Base-by-base conservation (phyloP, 2,113 vertebrate genomes). In the Equus przewalskii region DNA sequence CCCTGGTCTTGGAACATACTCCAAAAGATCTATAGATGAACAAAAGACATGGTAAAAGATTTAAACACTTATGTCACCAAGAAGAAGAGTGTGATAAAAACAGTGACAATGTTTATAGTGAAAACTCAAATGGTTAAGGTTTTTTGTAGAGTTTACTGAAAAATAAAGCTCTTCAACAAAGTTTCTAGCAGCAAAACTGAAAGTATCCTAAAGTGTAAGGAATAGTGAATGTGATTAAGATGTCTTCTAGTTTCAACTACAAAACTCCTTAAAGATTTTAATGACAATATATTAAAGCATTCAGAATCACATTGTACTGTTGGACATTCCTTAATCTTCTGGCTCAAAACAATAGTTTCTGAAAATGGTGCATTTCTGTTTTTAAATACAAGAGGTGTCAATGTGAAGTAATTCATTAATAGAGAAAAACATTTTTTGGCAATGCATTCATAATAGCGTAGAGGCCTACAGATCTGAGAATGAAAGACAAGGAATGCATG, bases 141-240 rank as follows among this genome's bases (percentile, higher is more conserved):
- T 49, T 5, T 75, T 56, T 64, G 46, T 65, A 80, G 18, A 86
- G 30, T 94, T 96, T 81, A 87, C 65, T 81, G 88, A 82, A 91
- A 96, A 87, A 67, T 30, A 87, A 86, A 94, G 58, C 64, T 91
- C 64, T 96, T 80, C 64, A 86, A 86, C 80, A 79, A 93, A 83
- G 46, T 87, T 91, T 75, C 44, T 76, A 91, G 87, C 65, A 91
- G 92, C 58, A 87, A 85, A 94, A 75, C 26, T 41, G 65, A 64
- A 62, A 72, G 73, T 58, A 81, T 91, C n/a, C 75, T 69, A 6
- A 90, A 78, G 19, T 56, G 13, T 84, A 90, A 84, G 58, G 64
- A 94, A 79, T 84, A 90, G 2, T 85, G 8, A 67, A 82, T 58
- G 76, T 67, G 28, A 83, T 73, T 70, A 84, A 83, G 70, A 89